Evolutionary conservation across 2,113 vertebrate species (phyloP).

Genomic region (Capreolus pygargus): DNA sequence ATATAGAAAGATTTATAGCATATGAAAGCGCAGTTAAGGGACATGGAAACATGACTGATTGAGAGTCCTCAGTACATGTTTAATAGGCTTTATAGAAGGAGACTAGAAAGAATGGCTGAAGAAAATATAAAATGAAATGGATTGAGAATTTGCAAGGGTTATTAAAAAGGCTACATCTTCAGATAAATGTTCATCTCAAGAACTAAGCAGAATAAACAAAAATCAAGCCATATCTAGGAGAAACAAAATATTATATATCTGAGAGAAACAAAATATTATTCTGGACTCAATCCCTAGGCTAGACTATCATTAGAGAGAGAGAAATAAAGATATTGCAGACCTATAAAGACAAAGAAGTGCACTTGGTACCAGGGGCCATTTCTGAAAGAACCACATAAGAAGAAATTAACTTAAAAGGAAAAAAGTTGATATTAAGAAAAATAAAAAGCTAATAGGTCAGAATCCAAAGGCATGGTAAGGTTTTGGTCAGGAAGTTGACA

Average conservation of each 20-base stretch:
- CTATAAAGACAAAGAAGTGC: not conserved
- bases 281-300: not conserved
- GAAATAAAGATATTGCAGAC: not conserved
- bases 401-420: not conserved
- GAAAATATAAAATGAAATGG: not conserved
- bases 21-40: not conserved
- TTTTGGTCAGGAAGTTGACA: not conserved
- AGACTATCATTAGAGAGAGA: not conserved
- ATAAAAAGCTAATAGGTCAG: not conserved
- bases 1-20: not conserved
- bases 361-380: not conserved
- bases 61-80: not conserved
- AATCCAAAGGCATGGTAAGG: not conserved
- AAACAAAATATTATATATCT: not conserved
- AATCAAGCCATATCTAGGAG: not conserved
- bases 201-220: not conserved
- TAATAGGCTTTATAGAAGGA: not conserved
- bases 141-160: not conserved
- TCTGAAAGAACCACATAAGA: not conserved
- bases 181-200: not conserved
- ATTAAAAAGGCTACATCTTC: not conserved
- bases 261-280: not conserved
- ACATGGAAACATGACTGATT: not conserved
- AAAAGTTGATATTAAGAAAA: not conserved
- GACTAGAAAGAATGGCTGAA: not conserved